Evolutionary conservation across 2,888 invertebrate genomes (phyloP), one percentile per base, ranked within the genome.

Genomic region (Arge pagana): DNA sequence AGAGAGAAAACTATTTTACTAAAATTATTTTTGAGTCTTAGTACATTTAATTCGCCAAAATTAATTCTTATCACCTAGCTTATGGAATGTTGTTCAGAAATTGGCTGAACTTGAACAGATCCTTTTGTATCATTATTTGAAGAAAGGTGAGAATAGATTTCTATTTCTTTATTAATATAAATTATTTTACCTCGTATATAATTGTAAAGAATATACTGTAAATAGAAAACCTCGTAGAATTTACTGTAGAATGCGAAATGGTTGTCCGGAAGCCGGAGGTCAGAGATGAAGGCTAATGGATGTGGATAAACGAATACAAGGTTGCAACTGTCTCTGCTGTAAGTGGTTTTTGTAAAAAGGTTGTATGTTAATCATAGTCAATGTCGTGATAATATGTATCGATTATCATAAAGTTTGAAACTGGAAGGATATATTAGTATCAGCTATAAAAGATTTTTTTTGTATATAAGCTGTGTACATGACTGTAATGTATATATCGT

Each of bases 141-240:
- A 16, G 31, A 13, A 31, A 13, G 10, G 10, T 31, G 18, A 10
- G 13, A 40, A 7, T 10, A 13, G 15, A 8, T 23, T 18, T 19
- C n/a, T 19, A 19, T 33, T 33, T 15, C 35, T 23, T 11, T 35
- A 16, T n/a, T 35, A 33, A 45, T 45, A 35, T 33, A 23, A 19
- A 45, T 45, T 45, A 30, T 42, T 39, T 55, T 50, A 41, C 52
- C 42, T 59, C 54, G 52, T 68, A 69, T 71, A 70, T 67, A 70
- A 70, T 45, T 70, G 66, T 67, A 66, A 37, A 66, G 65, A 61
- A 55, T 57, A 58, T 56, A 59, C 65, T 70, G 71, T 70, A 71
- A 62, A 70, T 70, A 70, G 31, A 42, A 35, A 16, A 31, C 48
- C 5, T 28, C 40, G 48, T 56, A 50, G 50, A 54, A 53, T 51